Evolutionary conservation across 2,888 invertebrate species (phyloP).

Genomic region (Listrodromus nycthemerus): DNA sequence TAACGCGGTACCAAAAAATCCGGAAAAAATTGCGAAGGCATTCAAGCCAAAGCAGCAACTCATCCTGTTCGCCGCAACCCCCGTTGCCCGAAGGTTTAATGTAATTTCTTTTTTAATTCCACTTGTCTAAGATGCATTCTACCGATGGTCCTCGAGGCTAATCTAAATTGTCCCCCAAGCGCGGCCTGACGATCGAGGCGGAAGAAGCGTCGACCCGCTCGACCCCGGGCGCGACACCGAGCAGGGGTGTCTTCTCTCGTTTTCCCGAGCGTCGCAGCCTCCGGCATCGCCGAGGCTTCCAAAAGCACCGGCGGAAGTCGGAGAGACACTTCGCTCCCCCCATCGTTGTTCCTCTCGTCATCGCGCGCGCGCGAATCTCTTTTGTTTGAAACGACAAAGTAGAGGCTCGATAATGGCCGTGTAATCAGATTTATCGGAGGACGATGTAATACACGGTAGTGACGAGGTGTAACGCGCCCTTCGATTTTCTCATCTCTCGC

Average conservation of each 20-base stretch:
- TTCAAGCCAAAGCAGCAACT: background rate
- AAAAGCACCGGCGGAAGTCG: conserved; percentile 38
- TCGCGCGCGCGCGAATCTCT: conserved; percentile 55
- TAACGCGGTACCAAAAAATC: no score
- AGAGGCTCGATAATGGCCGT: conserved; percentile 74
- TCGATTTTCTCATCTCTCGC: conserved; percentile 31
- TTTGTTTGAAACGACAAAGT: conserved; percentile 78
- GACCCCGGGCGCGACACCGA: conserved; percentile 60
- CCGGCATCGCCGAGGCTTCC: conserved; percentile 41
- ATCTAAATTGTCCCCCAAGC: conserved; percentile 85
- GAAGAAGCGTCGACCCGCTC: conserved; percentile 79
- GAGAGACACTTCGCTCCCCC: conserved; percentile 52
- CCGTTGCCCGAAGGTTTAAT: conserved; percentile 17
- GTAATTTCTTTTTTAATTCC: background rate
- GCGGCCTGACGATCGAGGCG: conserved; percentile 78
- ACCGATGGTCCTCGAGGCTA: conserved; percentile 73
- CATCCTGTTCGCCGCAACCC: conserved; percentile 30
- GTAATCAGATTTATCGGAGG: conserved; percentile 73
- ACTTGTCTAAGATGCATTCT: conserved; percentile 31
- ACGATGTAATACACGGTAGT: conserved; percentile 68
- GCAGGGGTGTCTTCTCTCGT: conserved; percentile 25
- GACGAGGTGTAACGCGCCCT: conserved; percentile 66
- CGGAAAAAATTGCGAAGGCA: no score
- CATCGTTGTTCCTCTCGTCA: conserved; percentile 31
- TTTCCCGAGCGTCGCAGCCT: conserved; percentile 55